Evolutionary conservation across 2,113 vertebrate species (phyloP), one percentile per base, ranked within the genome.

Genomic region (Odontophorus gujanensis): DNA sequence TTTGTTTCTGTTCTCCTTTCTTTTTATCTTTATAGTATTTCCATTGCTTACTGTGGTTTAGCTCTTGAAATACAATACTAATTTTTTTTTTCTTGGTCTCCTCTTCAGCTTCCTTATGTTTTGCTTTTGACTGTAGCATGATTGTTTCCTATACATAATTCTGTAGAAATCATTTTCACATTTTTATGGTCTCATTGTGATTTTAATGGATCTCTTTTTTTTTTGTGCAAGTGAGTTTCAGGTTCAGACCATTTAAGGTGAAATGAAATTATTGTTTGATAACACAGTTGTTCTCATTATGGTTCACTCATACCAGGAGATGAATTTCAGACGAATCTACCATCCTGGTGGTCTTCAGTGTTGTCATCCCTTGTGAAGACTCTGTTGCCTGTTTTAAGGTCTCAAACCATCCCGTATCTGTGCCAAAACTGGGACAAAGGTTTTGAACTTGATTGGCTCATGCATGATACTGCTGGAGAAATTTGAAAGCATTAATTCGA

Each of bases 331-430:
- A 69, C 95, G 97, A 97, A 96, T 96, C 95, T 97, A 55, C 96
- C 96, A 61, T 97, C 96, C 77, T 98, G 98, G 97, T 98, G 97
- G 97, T 97, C 97, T 1, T 97, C 97, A 86, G 97, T 95, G 51
- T 97, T 97, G 97, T 97, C 97, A 89, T 98, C 97, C 66, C 97
- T 97, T 5, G 30, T 98, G 97, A 97, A 97, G 97, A 97, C 93
- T 78, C 93, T 98, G 79, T 96, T 98, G 92, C 97, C 98, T 40
- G 55, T 97, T 69, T 28, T 97, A 92, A 98, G 97, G 97, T 92
- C 96, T 94, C 97, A 98, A 83, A 96, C 68, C 95, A 95, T 97
- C 94, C 78, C 34, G 4, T 97, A 95, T 85, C 93, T 98, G 50
- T 97, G 97, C 88, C 96, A 97, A 93, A 96, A 48, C 81, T 97